Conservation (phyloP, 2,888 invertebrate genomes). For the Formica aserva region DNA sequence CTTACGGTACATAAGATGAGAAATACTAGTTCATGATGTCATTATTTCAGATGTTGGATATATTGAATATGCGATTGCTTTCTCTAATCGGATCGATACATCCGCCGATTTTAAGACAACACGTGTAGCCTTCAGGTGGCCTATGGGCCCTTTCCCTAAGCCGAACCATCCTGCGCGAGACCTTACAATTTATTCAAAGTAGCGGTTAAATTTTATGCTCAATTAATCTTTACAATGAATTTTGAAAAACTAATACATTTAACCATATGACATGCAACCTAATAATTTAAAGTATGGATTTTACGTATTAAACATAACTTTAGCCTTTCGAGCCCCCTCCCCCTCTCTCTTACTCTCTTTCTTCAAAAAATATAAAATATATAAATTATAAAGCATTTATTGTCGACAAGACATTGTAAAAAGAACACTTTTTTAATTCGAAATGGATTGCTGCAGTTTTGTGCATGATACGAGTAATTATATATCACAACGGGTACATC, state of each 20-base stretch:
- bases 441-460: background rate
- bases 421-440: background rate
- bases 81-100: background rate
- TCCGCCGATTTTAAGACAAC: background rate
- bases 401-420: background rate
- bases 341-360: too few relatives aligned
- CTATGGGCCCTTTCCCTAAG: slow-evolving; percentile 6
- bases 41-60: background rate
- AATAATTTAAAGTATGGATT: background rate
- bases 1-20: background rate
- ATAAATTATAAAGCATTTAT: background rate
- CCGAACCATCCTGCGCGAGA: background rate
- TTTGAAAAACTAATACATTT: background rate
- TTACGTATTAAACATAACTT: background rate
- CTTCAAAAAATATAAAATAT: slow-evolving; percentile 1
- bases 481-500: background rate
- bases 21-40: background rate
- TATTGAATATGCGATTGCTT: slow-evolving; percentile 28
- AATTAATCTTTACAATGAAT: slow-evolving; percentile 42
- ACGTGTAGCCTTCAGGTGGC: slow-evolving; percentile 32
- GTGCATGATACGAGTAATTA: background rate
- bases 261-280: slow-evolving; percentile 6
- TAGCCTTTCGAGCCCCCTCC: background rate
- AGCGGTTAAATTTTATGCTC: slow-evolving; percentile 49
- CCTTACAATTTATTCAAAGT: slow-evolving; percentile 37